Conservation (phyloP, 2,888 invertebrate genomes). For the Buathra laborator region DNA sequence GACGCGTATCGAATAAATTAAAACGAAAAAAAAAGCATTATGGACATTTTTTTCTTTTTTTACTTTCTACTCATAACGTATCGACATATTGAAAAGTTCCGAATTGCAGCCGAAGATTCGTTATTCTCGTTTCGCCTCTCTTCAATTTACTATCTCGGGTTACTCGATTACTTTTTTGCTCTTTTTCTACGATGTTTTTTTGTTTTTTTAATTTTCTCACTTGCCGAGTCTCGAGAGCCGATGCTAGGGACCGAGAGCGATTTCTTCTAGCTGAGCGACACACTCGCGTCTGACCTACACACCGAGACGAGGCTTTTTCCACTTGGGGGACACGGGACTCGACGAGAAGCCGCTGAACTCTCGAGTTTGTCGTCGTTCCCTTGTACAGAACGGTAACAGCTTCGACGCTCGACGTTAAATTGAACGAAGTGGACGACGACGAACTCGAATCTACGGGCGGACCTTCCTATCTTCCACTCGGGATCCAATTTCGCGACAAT, state of each 20-base stretch:
- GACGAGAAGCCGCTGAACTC: conserved; percentile 1
- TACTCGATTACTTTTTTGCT: not conserved
- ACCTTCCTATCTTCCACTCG: conserved; percentile 20
- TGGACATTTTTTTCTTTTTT: not conserved
- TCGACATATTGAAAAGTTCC: not conserved
- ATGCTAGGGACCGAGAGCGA: not conserved
- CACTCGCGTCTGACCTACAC: not conserved
- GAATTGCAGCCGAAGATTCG: not conserved
- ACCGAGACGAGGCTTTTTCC: conserved; percentile 16
- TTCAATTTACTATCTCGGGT: not conserved
- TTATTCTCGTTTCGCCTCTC: not conserved
- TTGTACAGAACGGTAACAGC: conserved; percentile 13
- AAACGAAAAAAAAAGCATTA: conserved; percentile 17
- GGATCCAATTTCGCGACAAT: conserved; percentile 70
- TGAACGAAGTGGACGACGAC: conserved; percentile 48
- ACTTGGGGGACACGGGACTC: not conserved
- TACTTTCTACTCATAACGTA: not conserved
- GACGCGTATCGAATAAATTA: conserved; percentile 31
- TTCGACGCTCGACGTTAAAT: conserved; percentile 39
- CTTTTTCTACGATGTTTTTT: not conserved
- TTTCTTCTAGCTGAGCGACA: not conserved
- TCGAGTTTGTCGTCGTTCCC: not conserved
- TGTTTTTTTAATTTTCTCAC: not conserved
- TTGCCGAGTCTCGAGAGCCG: not conserved
- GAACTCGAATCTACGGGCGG: conserved; percentile 1